Evolutionary conservation across 1,140 invertebrate genomes (phyloP), one percentile per base, ranked within the genome.

Genomic region (Drosophila truncata): DNA sequence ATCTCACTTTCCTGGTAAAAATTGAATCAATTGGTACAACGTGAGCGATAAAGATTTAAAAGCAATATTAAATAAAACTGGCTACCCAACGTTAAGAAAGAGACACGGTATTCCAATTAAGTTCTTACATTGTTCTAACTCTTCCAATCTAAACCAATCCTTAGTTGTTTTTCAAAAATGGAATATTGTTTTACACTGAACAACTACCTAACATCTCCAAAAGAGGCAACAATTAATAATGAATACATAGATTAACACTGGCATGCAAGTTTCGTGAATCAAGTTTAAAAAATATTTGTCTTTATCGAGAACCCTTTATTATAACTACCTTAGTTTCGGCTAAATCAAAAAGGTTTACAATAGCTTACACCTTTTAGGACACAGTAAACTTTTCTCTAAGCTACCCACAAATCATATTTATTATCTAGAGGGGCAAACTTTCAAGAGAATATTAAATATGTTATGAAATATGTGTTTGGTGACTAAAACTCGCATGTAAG

Each of bases 51-150:
- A 49, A 46, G 74, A 83, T 76, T 85, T 35, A 2, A 35, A 37
- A 35, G 74, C 78, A 86, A 73, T 75, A 80, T 75, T 78, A 71
- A 86, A 91, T 91, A 91, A 86, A 91, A 91, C 86, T 83, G 85
- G 84, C 84, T 75, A 75, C 63, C 77, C 77, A 49, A 80, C 46
- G 46, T 63, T 29, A 78, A 71, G 10, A 47, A 41, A n/a, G 52
- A 20, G 20, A 20, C 39, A 66, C 65, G 25, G 67, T 27, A 47
- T 61, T 65, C 61, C 31, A 7, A 58, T 59, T 52, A 62, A 18
- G 44, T 50, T 73, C 69, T n/a, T 9, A n/a, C 65, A 62, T 58
- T n/a, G 50, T 54, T 55, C 20, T 33, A 29, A 50, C 23, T 46
- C 58, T 62, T 82, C 31, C 37, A 41, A 79, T 79, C 82, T 79